Evolutionary conservation across 2,797 vertebrate species (phyloP).

Genomic region (Sciurus vulgaris): DNA sequence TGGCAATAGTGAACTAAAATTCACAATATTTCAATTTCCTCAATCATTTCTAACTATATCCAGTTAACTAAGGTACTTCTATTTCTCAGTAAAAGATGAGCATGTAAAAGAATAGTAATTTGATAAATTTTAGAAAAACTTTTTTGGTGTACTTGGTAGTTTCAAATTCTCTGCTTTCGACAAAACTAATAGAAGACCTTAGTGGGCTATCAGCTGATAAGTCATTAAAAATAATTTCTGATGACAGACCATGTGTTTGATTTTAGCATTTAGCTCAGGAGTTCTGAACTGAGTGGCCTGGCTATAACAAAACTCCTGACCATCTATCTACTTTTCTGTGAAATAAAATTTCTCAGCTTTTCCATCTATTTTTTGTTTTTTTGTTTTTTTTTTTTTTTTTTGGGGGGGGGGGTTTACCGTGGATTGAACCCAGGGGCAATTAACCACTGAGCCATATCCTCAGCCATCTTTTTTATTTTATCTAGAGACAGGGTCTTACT

Average conservation of each 20-base stretch:
- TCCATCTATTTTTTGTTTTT: neutral
- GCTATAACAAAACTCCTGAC: neutral
- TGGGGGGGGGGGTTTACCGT: too few species aligned
- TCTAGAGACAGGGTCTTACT: too few species aligned
- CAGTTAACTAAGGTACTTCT: neutral
- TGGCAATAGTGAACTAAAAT: neutral
- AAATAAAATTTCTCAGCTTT: conserved; percentile 13
- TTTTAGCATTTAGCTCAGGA: neutral
- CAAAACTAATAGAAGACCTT: neutral
- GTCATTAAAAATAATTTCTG: neutral
- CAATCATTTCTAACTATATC: neutral
- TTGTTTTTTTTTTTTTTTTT: too few species aligned
- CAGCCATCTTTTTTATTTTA: too few species aligned
- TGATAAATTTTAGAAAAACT: conserved; percentile 15
- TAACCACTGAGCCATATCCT: too few species aligned
- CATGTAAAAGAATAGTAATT: neutral
- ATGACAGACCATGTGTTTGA: neutral
- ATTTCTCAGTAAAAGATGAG: conserved; percentile 44
- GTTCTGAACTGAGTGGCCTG: neutral
- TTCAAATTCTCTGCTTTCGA: conserved; percentile 31
- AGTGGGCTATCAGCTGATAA: neutral
- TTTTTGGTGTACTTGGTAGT: neutral
- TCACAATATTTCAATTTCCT: neutral
- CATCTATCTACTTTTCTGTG: neutral
- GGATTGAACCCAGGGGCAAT: too few species aligned